A percentile compares a stretch with the other conserved stretches of the same genome.
Evolutionary conservation across 1,140 invertebrate species (phyloP).

Genomic region (Lasioglossum baleicum): DNA sequence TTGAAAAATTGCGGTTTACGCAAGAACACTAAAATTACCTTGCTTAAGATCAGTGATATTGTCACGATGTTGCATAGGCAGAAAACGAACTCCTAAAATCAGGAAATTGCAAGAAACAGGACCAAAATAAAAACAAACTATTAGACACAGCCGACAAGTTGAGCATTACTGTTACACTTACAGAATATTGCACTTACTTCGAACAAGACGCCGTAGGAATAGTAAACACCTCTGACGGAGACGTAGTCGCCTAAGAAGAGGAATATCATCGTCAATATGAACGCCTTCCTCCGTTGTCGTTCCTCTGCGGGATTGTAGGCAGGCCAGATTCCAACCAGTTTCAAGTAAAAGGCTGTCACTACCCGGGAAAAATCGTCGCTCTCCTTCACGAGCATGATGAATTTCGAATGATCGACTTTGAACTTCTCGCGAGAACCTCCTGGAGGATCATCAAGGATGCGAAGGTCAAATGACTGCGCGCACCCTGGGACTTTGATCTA

Average conservation of each 20-base stretch:
- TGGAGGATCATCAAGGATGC: background rate
- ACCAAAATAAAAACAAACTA: no score
- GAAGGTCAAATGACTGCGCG: no score
- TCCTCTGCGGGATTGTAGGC: slow-evolving; percentile 1
- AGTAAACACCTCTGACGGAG: slow-evolving; percentile 36
- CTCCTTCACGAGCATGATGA: background rate
- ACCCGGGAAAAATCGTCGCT: background rate
- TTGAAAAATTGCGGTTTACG: slow-evolving; percentile 27
- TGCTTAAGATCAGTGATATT: slow-evolving; percentile 9
- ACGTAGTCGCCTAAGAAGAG: background rate
- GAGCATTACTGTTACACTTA: no score
- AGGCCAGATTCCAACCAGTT: slow-evolving; percentile 48
- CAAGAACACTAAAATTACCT: slow-evolving; percentile 10
- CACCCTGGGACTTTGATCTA: background rate
- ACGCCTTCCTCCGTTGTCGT: background rate
- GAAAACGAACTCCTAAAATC: slow-evolving; percentile 43
- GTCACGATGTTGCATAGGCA: slow-evolving; percentile 30
- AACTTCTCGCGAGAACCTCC: background rate
- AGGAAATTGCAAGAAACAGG: background rate
- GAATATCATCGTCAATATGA: slow-evolving; percentile 28
- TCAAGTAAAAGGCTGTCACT: slow-evolving; percentile 21
- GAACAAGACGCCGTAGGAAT: slow-evolving; percentile 22
- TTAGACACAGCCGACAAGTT: no score
- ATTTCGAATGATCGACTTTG: background rate
- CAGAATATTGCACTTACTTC: slow-evolving; percentile 41